Base-by-base conservation (phyloP, 2,797 vertebrate species). In the Paguma larvata region DNA sequence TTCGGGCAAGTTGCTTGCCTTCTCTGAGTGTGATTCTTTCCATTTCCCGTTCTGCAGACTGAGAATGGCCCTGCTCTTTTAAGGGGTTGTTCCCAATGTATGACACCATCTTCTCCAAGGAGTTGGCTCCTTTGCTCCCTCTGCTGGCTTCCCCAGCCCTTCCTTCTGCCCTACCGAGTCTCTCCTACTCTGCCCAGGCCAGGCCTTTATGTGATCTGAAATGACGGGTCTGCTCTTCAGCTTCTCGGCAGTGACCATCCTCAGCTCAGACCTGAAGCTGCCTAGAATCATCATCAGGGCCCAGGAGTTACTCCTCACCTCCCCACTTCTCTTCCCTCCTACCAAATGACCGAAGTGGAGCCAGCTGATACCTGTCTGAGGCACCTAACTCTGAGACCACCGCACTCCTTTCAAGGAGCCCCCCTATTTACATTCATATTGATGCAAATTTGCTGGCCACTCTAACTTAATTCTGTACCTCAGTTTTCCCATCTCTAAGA, bases 21-120 rank as follows among this genome's bases (percentile, higher is more conserved):
- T 93, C 91, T 88, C 86, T 38, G 89, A 79, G 23, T 70, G 63
- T 75, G 73, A 62, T 75, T 68, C 27, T 85, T 86, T 23, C 87
- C 34, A 73, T 14, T 56, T 86, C 41, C 72, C 46, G 32, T 63
- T 38, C 92, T 91, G 65, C 6, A 93, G 41, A 79, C 25, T 25
- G 38, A 95, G 73, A 94, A 41, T 13, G 53, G 53, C 56, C 38
- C 8, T 72, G 53, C 79, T 78, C 44, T 86, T 86, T 16, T 53
- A 59, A n/a, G 53, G 18, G 62, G 65, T 68, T 92, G 48, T 34
- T 85, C 48, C 23, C 53, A 32, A 12, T 1, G 5, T 27, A 25
- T 34, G 30, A 19, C 3, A 63, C n/a, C 38, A 38, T 30, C 59
- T 41, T 88, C 63, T 32, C 25, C 67, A 34, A 18, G 44, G 19